Conservation (phyloP, 2,113 vertebrate genomes). For the Lophotis ruficrista region DNA sequence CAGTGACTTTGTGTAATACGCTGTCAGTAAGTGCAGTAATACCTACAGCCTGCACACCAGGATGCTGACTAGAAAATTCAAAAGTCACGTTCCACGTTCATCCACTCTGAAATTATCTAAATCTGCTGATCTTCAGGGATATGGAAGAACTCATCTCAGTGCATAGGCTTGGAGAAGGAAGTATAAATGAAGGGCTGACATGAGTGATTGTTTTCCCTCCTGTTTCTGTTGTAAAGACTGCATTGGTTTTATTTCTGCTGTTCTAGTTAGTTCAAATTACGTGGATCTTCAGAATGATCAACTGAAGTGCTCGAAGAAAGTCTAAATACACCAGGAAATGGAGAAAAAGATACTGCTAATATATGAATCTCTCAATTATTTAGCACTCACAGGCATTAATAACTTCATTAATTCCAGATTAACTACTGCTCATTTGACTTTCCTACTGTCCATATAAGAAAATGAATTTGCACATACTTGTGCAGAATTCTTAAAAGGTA, state of each 20-base stretch:
- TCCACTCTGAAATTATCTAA: neutral
- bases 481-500: neutral
- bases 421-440: neutral
- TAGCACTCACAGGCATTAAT: neutral
- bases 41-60: neutral
- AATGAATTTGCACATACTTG: neutral
- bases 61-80: neutral
- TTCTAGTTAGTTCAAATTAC: neutral
- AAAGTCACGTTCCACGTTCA: neutral
- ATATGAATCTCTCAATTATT: neutral
- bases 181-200: neutral
- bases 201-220: neutral
- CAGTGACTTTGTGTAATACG: neutral
- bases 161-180: neutral
- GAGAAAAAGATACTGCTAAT: neutral
- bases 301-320: neutral
- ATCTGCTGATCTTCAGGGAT: neutral
- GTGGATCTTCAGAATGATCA: neutral
- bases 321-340: neutral
- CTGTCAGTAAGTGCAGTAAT: neutral
- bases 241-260: neutral
- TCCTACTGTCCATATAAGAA: neutral
- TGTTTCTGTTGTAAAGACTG: neutral
- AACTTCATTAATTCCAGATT: slow-evolving; percentile 1
- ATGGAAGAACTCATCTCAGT: neutral